Conservation (phyloP, 2,888 invertebrate species). For the Phaonia tiefii region DNA sequence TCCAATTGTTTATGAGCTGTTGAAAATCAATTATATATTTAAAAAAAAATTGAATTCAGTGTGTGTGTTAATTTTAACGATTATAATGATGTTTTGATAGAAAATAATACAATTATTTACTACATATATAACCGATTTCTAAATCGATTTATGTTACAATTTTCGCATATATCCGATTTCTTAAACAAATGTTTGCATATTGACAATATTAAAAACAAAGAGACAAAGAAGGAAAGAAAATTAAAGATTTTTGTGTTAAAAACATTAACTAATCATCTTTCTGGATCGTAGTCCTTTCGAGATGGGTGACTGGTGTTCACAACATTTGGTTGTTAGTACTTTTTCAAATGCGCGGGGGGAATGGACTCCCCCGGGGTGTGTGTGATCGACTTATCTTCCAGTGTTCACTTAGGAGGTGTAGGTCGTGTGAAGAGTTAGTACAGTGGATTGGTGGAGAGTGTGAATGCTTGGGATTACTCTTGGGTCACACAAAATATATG, state of each 20-base stretch:
- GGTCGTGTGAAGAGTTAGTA: slow-evolving; percentile 44
- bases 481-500: slow-evolving; percentile 50
- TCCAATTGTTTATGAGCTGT: background rate
- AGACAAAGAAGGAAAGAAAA: no score
- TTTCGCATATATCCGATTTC: slow-evolving; percentile 5
- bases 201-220: no score
- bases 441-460: slow-evolving; percentile 52
- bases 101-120: background rate
- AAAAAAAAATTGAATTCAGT: no score
- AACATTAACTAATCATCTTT: background rate
- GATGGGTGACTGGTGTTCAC: slow-evolving; percentile 6
- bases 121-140: slow-evolving; percentile 26
- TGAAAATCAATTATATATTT: no score
- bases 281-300: background rate
- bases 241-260: no score
- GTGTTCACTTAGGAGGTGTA: slow-evolving; percentile 17
- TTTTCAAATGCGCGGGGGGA: background rate
- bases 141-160: background rate
- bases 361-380: slow-evolving; percentile 16
- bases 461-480: slow-evolving; percentile 52
- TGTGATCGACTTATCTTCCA: slow-evolving; percentile 20
- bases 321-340: background rate
- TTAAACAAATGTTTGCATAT: no score
- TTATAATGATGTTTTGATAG: no score
- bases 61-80: no score